Percentiles rank a stretch among this genome's conserved stretches.
These are phyloP conservation scores for Bolinopsis microptera DNA, from an alignment of 37 sponge, comb jelly and placozoan species.

Conservation along the genomic window DNA sequence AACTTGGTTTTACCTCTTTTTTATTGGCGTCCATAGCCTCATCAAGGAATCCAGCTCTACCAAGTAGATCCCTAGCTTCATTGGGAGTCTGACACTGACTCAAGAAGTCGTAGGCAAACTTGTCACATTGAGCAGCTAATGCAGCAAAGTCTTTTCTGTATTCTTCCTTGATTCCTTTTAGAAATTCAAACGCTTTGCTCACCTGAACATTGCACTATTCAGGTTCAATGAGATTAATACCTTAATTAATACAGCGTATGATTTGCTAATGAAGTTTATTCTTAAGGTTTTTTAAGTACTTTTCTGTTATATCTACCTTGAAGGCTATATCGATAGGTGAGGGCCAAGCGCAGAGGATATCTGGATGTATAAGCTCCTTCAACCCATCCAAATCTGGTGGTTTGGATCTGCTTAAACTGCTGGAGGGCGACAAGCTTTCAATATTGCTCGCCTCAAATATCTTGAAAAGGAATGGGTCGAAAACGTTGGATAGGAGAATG, in stretches of 20 bases:
- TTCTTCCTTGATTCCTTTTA: conserved; percentile 63
- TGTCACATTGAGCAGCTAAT: conserved; percentile 47
- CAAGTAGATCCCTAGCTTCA: conserved; percentile 48
- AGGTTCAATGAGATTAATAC: not conserved
- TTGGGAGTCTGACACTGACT: conserved; percentile 65
- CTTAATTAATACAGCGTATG: too few relatives aligned
- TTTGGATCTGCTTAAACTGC: conserved; percentile 46
- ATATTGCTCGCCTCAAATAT: conserved; percentile 63
- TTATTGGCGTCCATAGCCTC: conserved; percentile 65
- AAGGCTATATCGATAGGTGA: conserved; percentile 63
- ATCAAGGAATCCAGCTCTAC: conserved; percentile 57
- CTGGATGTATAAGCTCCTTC: conserved; percentile 64
- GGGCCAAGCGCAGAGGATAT: conserved; percentile 57
- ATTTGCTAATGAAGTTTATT: too few relatives aligned
- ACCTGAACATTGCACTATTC: conserved; percentile 21
- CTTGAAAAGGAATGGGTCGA: conserved; percentile 61
- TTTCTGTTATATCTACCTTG: conserved; percentile 28
- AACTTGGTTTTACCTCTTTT: conserved; percentile 16
- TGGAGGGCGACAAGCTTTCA: conserved; percentile 11
- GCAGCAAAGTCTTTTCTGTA: conserved; percentile 61
- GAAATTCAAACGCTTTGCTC: conserved; percentile 63
- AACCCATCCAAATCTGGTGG: conserved; percentile 59
- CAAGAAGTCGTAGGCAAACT: conserved; percentile 63
- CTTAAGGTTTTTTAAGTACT: too few relatives aligned
- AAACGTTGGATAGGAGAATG: conserved; percentile 59